Conservation (phyloP, 2,888 invertebrate species). For the Orthosia cruda region DNA sequence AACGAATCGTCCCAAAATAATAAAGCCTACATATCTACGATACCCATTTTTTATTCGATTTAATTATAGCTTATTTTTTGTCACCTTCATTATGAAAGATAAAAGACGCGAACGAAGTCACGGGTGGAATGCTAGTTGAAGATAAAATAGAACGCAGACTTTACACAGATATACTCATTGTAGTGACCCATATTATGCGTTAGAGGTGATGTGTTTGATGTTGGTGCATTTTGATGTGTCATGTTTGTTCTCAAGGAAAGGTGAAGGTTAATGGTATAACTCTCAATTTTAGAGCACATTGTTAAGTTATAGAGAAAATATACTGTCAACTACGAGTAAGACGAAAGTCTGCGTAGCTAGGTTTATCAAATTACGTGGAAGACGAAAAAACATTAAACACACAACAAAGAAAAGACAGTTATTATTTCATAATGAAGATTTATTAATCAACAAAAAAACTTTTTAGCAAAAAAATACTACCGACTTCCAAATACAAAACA, state of each 20-base stretch:
- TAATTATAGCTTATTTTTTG: no score
- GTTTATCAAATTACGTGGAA: background rate
- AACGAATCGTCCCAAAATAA: no score
- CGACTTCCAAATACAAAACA: no score
- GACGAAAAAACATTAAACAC: background rate
- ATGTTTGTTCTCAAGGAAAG: background rate
- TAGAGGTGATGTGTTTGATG: background rate
- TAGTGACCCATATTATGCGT: no score
- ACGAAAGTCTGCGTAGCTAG: background rate
- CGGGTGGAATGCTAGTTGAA: no score
- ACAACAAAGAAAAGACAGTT: slow-evolving; percentile 5
- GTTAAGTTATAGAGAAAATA: background rate
- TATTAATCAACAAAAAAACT: slow-evolving; percentile 26
- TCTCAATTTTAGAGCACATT: background rate
- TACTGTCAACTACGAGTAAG: background rate
- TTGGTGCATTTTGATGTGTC: background rate
- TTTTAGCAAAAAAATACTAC: no score
- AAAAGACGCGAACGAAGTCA: no score
- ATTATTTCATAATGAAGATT: slow-evolving; percentile 16
- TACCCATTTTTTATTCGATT: no score
- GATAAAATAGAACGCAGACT: no score
- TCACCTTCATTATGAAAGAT: no score
- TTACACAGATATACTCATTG: no score
- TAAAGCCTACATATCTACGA: no score
- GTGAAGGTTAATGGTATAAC: background rate